These are phyloP conservation scores for Danio jaintianensis DNA, from an alignment of 2,797 vertebrate genomes.

Conservation along the genomic window DNA sequence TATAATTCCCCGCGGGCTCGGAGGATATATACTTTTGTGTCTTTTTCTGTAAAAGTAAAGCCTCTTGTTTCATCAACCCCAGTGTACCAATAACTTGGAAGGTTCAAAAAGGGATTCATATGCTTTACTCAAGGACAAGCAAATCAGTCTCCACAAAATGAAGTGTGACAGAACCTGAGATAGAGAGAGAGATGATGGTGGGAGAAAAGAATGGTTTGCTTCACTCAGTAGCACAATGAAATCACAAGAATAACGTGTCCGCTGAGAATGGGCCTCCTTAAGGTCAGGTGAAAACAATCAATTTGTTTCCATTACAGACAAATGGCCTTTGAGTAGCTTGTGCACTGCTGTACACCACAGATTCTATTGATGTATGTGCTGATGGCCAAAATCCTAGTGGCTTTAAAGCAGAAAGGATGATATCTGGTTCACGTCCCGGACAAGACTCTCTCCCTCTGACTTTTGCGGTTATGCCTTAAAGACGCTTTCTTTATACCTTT, in stretches of 20 bases:
- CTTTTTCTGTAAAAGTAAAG: not conserved
- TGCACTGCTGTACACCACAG: constrained; percentile 20
- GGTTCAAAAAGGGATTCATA: constrained; percentile 12
- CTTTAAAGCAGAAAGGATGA: constrained; percentile 25
- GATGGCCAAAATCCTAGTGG: constrained; percentile 41
- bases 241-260: constrained; percentile 18
- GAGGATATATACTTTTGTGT: not conserved
- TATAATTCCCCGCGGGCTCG: constrained; percentile 3
- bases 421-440: constrained; percentile 38
- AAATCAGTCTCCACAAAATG: constrained; percentile 38
- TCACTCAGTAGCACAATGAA: constrained; percentile 1
- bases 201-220: not conserved
- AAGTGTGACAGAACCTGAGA: constrained; percentile 18
- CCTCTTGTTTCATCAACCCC: not conserved
- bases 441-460: constrained; percentile 27
- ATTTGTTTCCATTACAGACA: constrained; percentile 46
- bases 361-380: constrained; percentile 43
- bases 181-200: constrained; percentile 7
- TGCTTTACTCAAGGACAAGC: constrained; percentile 22
- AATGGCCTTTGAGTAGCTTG: constrained; percentile 41
- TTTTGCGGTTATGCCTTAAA: constrained; percentile 27
- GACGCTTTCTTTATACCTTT: not conserved
- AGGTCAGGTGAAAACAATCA: constrained; percentile 51
- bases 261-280: constrained; percentile 13
- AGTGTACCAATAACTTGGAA: not conserved